A percentile compares a stretch with the other conserved stretches of the same genome.
Evolutionary conservation across 2,113 vertebrate genomes (phyloP).

Genomic region (Mustela nigripes): DNA sequence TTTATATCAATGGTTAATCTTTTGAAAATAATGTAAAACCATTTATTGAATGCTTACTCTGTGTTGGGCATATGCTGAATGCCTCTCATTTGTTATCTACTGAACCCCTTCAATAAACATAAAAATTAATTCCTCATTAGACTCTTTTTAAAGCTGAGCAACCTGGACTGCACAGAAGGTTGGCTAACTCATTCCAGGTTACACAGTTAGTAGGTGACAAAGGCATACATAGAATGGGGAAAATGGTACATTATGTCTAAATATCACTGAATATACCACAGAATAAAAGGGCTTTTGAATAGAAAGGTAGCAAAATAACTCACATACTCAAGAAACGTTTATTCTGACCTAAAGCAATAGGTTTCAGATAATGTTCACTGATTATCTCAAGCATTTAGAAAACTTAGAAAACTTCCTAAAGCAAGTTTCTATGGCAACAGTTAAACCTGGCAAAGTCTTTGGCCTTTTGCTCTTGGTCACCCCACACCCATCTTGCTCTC

Average conservation of each 20-base stretch:
- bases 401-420: background rate
- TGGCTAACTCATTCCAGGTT: background rate
- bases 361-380: background rate
- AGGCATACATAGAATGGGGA: background rate
- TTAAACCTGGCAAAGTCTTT: background rate
- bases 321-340: background rate
- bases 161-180: background rate
- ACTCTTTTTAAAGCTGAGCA: background rate
- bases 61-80: background rate
- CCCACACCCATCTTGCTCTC: background rate
- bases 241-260: background rate
- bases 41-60: background rate
- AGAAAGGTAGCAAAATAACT: slow-evolving; percentile 44
- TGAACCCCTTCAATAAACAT: background rate
- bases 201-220: background rate
- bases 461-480: background rate
- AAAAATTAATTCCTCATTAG: background rate
- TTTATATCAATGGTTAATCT: background rate
- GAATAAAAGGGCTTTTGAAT: background rate
- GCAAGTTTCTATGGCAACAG: slow-evolving; percentile 45
- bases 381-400: background rate
- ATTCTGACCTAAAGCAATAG: background rate
- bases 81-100: background rate
- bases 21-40: background rate
- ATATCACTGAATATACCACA: background rate